A percentile compares a stretch with the other conserved stretches of the same genome.
These are phyloP conservation scores for Limnephilus marmoratus DNA, from an alignment of 2,888 invertebrate genomes.

Conservation along the genomic window DNA sequence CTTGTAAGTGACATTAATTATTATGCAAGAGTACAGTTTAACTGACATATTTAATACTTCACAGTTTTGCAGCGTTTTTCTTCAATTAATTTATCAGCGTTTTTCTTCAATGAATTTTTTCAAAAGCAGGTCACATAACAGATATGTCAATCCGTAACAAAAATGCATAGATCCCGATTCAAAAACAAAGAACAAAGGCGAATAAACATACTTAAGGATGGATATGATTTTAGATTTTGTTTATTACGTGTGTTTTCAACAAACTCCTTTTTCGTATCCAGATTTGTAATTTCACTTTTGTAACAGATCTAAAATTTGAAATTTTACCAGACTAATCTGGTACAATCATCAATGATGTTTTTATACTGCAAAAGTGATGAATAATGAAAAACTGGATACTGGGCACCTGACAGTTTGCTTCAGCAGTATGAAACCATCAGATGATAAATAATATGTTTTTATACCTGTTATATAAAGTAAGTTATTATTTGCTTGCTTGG, in stretches of 20 bases:
- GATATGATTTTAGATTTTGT: no score
- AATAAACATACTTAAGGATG: neutral
- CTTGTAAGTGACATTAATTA: neutral
- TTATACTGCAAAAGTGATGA: neutral
- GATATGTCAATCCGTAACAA: neutral
- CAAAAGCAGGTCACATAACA: neutral
- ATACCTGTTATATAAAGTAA: neutral
- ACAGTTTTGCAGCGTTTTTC: neutral
- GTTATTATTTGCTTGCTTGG: slow-evolving; percentile 10
- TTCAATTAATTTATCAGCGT: neutral
- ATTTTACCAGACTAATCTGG: neutral
- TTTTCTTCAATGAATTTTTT: neutral
- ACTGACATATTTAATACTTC: neutral
- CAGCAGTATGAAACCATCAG: neutral
- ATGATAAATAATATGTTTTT: neutral
- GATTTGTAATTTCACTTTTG: neutral
- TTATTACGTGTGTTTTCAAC: neutral
- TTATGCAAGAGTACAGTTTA: neutral
- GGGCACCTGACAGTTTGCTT: neutral
- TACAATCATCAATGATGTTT: neutral
- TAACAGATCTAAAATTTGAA: neutral
- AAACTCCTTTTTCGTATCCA: neutral
- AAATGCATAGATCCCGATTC: neutral
- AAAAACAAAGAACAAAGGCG: neutral
- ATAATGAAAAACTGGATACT: neutral